A percentile compares a stretch with the other conserved stretches of the same genome.
Evolutionary conservation across 2,888 invertebrate genomes (phyloP).

Genomic region (Drosophila lutescens): DNA sequence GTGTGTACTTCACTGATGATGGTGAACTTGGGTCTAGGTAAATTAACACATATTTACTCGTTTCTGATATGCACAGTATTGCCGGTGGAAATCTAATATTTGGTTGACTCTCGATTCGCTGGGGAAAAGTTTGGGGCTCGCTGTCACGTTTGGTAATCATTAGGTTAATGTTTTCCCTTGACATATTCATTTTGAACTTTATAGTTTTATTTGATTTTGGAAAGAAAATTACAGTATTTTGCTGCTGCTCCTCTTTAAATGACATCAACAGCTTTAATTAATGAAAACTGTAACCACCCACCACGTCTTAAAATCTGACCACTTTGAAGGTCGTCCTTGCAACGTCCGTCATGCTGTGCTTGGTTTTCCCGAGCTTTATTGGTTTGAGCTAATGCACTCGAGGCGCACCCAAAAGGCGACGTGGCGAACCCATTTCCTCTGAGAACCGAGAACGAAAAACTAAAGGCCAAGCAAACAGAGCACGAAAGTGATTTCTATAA

Average conservation of each 20-base stretch:
- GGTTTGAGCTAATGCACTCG: conserved; percentile 34
- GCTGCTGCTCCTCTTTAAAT: too few relatives aligned
- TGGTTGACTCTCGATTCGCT: background rate
- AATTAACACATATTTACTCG: conserved; percentile 38
- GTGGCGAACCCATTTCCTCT: conserved; percentile 34
- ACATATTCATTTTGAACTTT: background rate
- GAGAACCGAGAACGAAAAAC: background rate
- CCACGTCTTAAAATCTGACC: background rate
- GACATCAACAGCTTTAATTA: conserved; percentile 25
- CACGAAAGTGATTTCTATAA: conserved; percentile 50
- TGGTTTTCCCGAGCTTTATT: conserved; percentile 24
- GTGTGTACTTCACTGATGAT: background rate
- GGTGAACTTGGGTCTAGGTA: conserved; percentile 6
- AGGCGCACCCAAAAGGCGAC: conserved; percentile 24
- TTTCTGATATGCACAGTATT: background rate
- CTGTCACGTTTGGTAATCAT: background rate
- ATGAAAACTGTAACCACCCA: conserved; percentile 23
- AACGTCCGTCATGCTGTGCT: conserved; percentile 34
- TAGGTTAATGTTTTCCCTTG: conserved; percentile 4
- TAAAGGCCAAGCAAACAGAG: conserved; percentile 31
- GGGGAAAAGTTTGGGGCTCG: background rate
- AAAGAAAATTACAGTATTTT: too few relatives aligned
- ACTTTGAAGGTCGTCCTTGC: conserved; percentile 44
- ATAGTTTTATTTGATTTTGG: too few relatives aligned
- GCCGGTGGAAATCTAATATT: conserved; percentile 21